Evolutionary conservation across 2,888 invertebrate genomes (phyloP), one percentile per base, ranked within the genome.

Genomic region (Steromphala cineraria): DNA sequence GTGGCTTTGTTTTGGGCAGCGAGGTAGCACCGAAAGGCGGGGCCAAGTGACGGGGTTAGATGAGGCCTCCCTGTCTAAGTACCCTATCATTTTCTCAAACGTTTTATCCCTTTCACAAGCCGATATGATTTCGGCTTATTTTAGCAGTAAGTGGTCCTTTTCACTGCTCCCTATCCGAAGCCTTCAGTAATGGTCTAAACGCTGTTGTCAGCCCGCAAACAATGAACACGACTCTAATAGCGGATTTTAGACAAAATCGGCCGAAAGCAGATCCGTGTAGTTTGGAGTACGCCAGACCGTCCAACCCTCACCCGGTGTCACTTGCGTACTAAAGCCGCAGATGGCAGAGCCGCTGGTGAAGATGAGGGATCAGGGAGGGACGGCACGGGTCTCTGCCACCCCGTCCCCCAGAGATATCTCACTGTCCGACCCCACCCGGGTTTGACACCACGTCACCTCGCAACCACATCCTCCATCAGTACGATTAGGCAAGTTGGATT

Each of bases 11-110:
- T 28, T 28, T 24, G 28, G 62, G 62, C 15, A 13, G 17, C 62
- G 24, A 28, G 62, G 62, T 28, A 62, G 28, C 28, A 31, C 28
- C 24, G 28, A 15, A 2, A 62, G 62, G 62, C 62, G 62, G 62
- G 28, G 62, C 46, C 62, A 62, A 24, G 28, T 28, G 24, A 31
- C 24, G 28, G 21, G 62, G 62, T 24, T 24, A 15, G 24, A 62
- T 24, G 62, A 62, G 62, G 62, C 62, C 62, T 21, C 62, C 62
- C 62, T 62, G 62, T 62, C 62, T 62, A 62, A 62, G 62, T 62
- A 62, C 62, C 62, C 62, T 62, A 62, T 62, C 62, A 62, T 62
- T 62, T 62, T 62, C 62, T 62, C 62, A 62, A 62, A 62, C 62
- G 62, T 62, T 62, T 62, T 62, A 62, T 62, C 62, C 62, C 24